These are phyloP conservation scores for Deilephila porcellus DNA, from an alignment of 2,888 invertebrate species.

Conservation along the genomic window DNA sequence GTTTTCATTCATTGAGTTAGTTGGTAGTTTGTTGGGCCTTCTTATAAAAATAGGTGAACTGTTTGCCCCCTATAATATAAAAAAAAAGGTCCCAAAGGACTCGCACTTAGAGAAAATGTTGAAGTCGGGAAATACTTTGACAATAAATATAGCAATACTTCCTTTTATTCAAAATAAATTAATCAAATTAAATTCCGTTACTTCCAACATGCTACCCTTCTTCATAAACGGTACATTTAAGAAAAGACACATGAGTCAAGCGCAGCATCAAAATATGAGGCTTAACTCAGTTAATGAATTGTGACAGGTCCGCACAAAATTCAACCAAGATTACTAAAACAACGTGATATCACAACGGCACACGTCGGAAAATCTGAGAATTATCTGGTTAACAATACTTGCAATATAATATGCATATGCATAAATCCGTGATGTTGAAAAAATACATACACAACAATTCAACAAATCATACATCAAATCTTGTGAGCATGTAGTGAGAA, in stretches of 20 bases:
- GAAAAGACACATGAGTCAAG: not conserved
- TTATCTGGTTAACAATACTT: not conserved
- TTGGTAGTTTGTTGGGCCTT: too few species aligned
- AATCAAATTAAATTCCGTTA: too few species aligned
- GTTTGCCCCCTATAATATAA: too few species aligned
- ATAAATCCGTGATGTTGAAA: not conserved
- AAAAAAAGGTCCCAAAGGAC: too few species aligned
- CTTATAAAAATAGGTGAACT: too few species aligned
- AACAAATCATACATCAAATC: too few species aligned
- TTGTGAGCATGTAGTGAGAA: too few species aligned
- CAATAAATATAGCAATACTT: not conserved
- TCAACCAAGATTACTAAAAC: not conserved
- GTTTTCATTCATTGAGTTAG: too few species aligned
- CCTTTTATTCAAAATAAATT: not conserved
- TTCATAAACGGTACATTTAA: not conserved
- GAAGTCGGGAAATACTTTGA: not conserved
- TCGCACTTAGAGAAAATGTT: too few species aligned
- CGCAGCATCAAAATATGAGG: not conserved
- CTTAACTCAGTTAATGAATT: slow-evolving; percentile 2
- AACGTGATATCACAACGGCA: not conserved
- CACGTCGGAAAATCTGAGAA: not conserved
- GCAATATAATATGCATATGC: not conserved
- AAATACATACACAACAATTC: too few species aligned
- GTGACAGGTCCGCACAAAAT: not conserved
- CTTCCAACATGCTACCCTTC: not conserved